Base-by-base conservation (phyloP, 2,888 invertebrate species). In the Dexiosoma caninum region DNA sequence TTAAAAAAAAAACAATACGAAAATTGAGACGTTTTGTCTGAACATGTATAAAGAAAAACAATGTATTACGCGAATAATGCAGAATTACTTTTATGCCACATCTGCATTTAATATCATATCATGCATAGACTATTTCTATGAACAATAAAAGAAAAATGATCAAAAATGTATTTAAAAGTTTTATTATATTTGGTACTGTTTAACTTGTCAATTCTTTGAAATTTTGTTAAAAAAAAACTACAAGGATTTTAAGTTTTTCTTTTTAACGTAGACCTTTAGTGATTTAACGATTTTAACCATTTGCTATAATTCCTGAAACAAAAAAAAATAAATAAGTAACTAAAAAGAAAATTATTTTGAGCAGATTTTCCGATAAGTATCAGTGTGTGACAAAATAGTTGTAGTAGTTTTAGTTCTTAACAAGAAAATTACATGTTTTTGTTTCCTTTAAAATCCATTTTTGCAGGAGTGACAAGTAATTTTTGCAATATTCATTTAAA, bases 31-130 rank as follows among this genome's bases (percentile, higher is more conserved):
- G n/a, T 70, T 71, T 42, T 55, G 66, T 59, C 57, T 69, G 72
- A 42, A 60, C 60, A 78, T 74, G 51, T 21, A 59, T 46, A 62
- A 46, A 49, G 32, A 9, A 49, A 46, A 23, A 30, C 42, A 30
- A 19, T 30, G 59, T 14, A 60, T 32, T 35, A 53, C 37, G 49
- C 32, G 59, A 67, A 72, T 77, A 66, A 55, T 67, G 51, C 53
- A 77, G 55, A 66, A 19, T 55, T 57, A 49, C 57, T 71, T 77
- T 78, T 80, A 44, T 78, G 83, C 82, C 81, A 76, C 84, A 84
- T 82, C 82, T 84, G 84, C 83, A 84, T 84, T 83, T 76, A 83
- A 83, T 83, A 83, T 84, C 81, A 83, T 84, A 84, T 83, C 83
- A n/a, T 84, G 79, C 76, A 71, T 69, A 82, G 82, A 83, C 82